These are phyloP conservation scores for Butorides virescens DNA, from an alignment of 2,113 vertebrate species.

Conservation along the genomic window DNA sequence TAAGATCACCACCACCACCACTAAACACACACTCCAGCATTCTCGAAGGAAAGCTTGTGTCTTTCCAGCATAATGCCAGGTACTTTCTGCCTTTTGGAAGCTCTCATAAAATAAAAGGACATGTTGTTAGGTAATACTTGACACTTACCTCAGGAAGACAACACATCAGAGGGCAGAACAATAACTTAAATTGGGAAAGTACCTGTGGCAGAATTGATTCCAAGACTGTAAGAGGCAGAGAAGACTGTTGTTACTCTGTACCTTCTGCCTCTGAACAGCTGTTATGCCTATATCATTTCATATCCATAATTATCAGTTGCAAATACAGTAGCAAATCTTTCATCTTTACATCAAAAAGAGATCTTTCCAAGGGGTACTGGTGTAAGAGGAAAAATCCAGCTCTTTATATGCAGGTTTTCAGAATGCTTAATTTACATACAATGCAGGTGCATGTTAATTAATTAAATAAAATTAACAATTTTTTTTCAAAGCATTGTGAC, in stretches of 20 bases:
- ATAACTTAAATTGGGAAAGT: background rate
- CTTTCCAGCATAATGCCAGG: background rate
- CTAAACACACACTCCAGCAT: background rate
- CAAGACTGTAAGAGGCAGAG: background rate
- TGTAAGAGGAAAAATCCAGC: background rate
- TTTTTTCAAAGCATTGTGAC: background rate
- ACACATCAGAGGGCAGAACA: background rate
- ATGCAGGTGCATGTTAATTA: background rate
- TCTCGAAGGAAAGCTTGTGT: background rate
- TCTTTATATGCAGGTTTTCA: background rate
- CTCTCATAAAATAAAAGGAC: background rate
- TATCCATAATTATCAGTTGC: background rate
- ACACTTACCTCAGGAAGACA: background rate
- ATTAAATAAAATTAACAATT: fast-evolving
- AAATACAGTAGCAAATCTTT: background rate
- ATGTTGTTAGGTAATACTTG: background rate
- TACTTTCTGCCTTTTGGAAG: background rate
- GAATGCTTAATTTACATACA: background rate
- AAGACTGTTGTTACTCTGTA: background rate
- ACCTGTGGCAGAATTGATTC: background rate
- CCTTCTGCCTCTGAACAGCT: background rate
- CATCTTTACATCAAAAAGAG: background rate
- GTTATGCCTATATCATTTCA: background rate
- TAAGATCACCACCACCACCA: background rate
- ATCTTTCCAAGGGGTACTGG: background rate